These are phyloP conservation scores for Sprattus sprattus DNA, from an alignment of 2,113 vertebrate species.

Conservation along the genomic window DNA sequence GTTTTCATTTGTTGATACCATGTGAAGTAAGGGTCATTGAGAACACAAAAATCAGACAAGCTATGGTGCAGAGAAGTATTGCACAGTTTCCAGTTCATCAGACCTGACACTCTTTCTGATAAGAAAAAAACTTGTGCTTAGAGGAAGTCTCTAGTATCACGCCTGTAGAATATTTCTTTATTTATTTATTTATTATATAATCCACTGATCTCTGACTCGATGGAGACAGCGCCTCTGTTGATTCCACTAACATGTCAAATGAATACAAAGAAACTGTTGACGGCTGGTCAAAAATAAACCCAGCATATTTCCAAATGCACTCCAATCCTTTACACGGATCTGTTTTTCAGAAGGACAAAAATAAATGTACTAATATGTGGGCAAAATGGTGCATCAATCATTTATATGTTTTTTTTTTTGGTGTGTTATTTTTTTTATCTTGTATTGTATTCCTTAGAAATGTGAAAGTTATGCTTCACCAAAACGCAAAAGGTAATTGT, in stretches of 20 bases:
- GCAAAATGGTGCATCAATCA: neutral
- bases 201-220: constrained; percentile 28
- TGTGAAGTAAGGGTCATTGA: constrained; percentile 60
- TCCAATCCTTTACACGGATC: neutral
- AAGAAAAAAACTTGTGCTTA: constrained; percentile 41
- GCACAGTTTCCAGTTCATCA: constrained; percentile 30
- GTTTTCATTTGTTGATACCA: constrained; percentile 49
- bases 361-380: neutral
- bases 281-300: constrained; percentile 14
- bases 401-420: neutral
- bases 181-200: neutral
- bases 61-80: constrained; percentile 41
- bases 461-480: neutral
- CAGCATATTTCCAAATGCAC: neutral
- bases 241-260: constrained; percentile 34
- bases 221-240: neutral
- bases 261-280: constrained; percentile 43
- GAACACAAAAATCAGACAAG: constrained; percentile 54
- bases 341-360: neutral
- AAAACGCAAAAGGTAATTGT: constrained; percentile 1
- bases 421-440: neutral
- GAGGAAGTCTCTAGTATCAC: constrained; percentile 29
- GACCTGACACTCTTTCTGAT: constrained; percentile 58
- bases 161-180: neutral
- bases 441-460: neutral